Conservation (phyloP, 2,888 invertebrate species). For the Rhamphomyia laevipes region DNA sequence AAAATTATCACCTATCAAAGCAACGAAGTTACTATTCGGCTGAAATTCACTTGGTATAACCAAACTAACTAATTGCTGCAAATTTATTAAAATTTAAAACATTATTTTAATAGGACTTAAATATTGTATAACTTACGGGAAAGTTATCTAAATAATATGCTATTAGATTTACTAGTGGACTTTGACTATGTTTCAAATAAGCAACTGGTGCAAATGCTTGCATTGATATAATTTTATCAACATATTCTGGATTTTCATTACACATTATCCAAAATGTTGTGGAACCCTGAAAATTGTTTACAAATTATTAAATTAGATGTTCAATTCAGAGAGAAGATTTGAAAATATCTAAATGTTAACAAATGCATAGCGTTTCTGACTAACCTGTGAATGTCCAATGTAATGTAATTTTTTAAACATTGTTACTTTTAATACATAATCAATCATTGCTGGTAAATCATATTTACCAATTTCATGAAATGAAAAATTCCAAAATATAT, state of each 20-base stretch:
- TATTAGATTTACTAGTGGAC: constrained; percentile 39
- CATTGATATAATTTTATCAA: constrained; percentile 51
- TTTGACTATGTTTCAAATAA: constrained; percentile 45
- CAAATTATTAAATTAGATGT: too few relatives aligned
- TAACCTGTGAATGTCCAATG: constrained; percentile 62
- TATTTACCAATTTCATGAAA: constrained; percentile 62
- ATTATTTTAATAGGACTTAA: too few relatives aligned
- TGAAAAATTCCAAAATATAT: constrained; percentile 50
- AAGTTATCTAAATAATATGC: constrained; percentile 37
- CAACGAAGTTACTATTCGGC: constrained; percentile 44
- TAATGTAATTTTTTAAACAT: constrained; percentile 53
- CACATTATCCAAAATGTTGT: constrained; percentile 56
- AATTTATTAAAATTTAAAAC: not conserved
- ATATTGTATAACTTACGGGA: constrained; percentile 38
- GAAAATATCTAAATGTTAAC: too few relatives aligned
- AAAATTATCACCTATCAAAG: constrained; percentile 39
- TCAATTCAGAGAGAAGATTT: too few relatives aligned
- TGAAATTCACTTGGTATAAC: constrained; percentile 47
- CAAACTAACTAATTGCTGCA: constrained; percentile 20
- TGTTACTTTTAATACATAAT: constrained; percentile 51
- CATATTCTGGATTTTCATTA: constrained; percentile 52
- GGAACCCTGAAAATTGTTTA: constrained; percentile 51
- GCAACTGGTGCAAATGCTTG: constrained; percentile 60
- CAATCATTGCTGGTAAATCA: constrained; percentile 73
- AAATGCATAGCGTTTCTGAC: too few relatives aligned